Percentiles rank a stretch among this genome's conserved stretches.
These are phyloP conservation scores for Drosophila anceps DNA, from an alignment of 2,888 invertebrate genomes.

Conservation along the genomic window DNA sequence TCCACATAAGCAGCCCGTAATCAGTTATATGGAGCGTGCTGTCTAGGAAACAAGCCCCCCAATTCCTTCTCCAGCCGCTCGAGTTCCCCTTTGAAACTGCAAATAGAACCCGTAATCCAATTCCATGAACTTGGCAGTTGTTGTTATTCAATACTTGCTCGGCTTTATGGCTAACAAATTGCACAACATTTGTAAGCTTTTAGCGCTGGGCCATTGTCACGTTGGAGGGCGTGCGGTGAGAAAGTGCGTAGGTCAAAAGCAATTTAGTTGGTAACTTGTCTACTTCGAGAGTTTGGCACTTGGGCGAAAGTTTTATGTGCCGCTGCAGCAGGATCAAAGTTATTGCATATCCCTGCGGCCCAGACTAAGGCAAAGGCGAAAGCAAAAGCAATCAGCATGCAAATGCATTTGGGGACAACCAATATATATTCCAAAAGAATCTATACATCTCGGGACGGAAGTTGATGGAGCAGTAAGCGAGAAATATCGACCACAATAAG, in stretches of 20 bases:
- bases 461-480: constrained; percentile 9
- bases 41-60: neutral
- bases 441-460: neutral
- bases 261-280: constrained; percentile 62
- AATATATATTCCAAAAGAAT: constrained; percentile 12
- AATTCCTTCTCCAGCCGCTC: neutral
- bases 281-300: constrained; percentile 43
- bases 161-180: constrained; percentile 62
- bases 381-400: constrained; percentile 65
- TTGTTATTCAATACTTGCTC: constrained; percentile 60
- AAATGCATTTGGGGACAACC: constrained; percentile 62
- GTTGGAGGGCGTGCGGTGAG: neutral
- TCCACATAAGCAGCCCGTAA: constrained; percentile 7
- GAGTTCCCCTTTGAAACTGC: neutral
- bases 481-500: constrained; percentile 52
- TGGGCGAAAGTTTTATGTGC: constrained; percentile 42
- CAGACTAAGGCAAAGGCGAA: constrained; percentile 5
- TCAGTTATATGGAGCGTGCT: neutral
- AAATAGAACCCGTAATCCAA: constrained; percentile 1
- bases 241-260: constrained; percentile 26
- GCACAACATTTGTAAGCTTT: constrained; percentile 62
- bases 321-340: constrained; percentile 33
- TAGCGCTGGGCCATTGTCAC: constrained; percentile 43
- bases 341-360: constrained; percentile 34
- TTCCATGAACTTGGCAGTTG: constrained; percentile 32